Evolutionary conservation across 2,888 invertebrate species (phyloP), one percentile per base, ranked within the genome.

Genomic region (Heteropelma amictum): DNA sequence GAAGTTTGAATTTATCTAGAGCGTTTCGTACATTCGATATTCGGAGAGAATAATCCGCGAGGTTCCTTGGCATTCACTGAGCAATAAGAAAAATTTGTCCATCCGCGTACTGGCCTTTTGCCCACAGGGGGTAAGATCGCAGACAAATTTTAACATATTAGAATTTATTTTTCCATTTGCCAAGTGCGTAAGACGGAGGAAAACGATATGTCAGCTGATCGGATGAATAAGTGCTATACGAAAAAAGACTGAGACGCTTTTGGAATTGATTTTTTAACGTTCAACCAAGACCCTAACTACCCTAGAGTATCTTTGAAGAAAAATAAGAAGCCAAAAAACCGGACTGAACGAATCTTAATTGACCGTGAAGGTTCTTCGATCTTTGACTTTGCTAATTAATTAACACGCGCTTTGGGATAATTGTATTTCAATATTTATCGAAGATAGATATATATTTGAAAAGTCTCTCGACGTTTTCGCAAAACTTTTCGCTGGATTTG

Each of bases 71-170:
- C 58, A 60, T 60, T 42, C 42, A 42, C 17, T 30, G 17, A 42
- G 58, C 30, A 42, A 60, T 60, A 60, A 23, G 42, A 60, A 60
- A 26, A 60, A 60, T 60, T 60, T 42, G 30, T 60, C 26, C 42
- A 26, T 28, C 42, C 30, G 58, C 42, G 42, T 60, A 42, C 42
- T 60, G 58, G 58, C 58, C 42, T 56, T 47, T 56, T 40, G 40
- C 51, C 64, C n/a, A n/a, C n/a, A n/a, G n/a, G n/a, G n/a, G n/a
- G n/a, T n/a, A n/a, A n/a, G n/a, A n/a, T n/a, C n/a, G n/a, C n/a
- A n/a, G n/a, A n/a, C n/a, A n/a, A n/a, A n/a, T n/a, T n/a, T 47
- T 26, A 26, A 42, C 40, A 28, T 42, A 28, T 60, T 60, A 26
- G 17, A 60, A 28, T 40, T 60, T 60, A 60, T n/a, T n/a, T 30